Evolutionary conservation across 2,113 vertebrate genomes (phyloP).

Genomic region (Murina feae): DNA sequence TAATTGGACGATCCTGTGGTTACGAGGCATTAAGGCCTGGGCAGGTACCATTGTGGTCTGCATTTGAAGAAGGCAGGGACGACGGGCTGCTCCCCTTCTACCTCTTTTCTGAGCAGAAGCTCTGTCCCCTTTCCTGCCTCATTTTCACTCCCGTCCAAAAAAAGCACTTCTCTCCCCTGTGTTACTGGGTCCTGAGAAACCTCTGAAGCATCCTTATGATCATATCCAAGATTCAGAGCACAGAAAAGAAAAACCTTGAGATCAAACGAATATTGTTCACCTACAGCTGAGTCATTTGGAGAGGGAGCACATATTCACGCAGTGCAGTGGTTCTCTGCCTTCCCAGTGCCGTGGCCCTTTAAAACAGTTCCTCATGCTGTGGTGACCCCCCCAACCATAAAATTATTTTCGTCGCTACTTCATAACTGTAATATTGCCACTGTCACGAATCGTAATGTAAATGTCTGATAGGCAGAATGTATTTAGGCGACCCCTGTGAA

Average conservation of each 20-base stretch:
- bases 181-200: neutral
- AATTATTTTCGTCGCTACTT: too few relatives aligned
- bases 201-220: neutral
- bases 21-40: neutral
- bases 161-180: neutral
- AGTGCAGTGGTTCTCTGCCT: too few relatives aligned
- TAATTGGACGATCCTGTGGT: neutral
- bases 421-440: too few relatives aligned
- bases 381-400: too few relatives aligned
- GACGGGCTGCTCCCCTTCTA: neutral
- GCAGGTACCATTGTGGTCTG: neutral
- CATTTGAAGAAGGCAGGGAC: neutral
- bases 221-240: neutral
- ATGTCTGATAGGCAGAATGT: too few relatives aligned
- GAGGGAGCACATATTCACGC: neutral
- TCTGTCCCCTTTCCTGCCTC: neutral
- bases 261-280: neutral
- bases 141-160: neutral
- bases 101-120: neutral
- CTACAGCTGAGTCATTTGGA: neutral
- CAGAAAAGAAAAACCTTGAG: neutral
- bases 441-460: too few relatives aligned
- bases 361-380: too few relatives aligned
- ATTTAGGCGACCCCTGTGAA: too few relatives aligned
- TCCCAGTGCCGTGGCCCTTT: too few relatives aligned